Conservation (phyloP, 1,140 invertebrate genomes). For the Drosophila pectinifera region DNA sequence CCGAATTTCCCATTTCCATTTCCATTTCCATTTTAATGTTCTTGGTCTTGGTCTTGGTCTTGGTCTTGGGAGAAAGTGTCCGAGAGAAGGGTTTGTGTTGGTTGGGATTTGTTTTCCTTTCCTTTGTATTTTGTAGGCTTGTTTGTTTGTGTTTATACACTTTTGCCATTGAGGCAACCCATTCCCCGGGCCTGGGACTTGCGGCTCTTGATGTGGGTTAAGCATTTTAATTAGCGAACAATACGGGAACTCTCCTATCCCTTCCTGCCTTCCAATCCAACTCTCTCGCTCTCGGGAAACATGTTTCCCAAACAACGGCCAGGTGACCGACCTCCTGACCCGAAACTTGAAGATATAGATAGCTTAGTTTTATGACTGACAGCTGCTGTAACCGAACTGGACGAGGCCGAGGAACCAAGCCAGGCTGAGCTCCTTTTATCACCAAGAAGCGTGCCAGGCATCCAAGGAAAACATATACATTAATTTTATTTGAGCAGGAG, state of each 20-base stretch:
- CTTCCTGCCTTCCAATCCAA: slow-evolving; percentile 5
- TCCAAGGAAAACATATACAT: slow-evolving; percentile 23
- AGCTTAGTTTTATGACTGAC: slow-evolving; percentile 53
- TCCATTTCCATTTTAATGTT: slow-evolving; percentile 20
- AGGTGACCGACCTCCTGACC: slow-evolving; percentile 53
- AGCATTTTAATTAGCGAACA: slow-evolving; percentile 82
- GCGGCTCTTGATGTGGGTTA: slow-evolving; percentile 75
- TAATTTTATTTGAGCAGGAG: slow-evolving; percentile 49
- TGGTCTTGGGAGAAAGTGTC: slow-evolving; percentile 50
- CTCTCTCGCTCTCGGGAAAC: slow-evolving; percentile 1
- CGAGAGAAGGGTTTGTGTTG: slow-evolving; percentile 38
- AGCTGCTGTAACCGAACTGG: slow-evolving; percentile 41
- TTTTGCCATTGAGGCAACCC: slow-evolving; percentile 59
- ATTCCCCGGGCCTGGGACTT: slow-evolving; percentile 49
- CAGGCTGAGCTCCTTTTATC: slow-evolving; percentile 54
- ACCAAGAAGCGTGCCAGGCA: slow-evolving; percentile 65
- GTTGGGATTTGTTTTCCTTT: slow-evolving; percentile 48
- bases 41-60: slow-evolving; percentile 4
- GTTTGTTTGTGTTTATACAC: slow-evolving; percentile 66
- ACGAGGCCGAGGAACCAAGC: not conserved
- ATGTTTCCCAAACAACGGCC: slow-evolving; percentile 17
- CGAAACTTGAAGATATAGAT: slow-evolving; percentile 50
- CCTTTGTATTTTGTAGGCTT: slow-evolving; percentile 27
- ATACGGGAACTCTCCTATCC: slow-evolving; percentile 55
- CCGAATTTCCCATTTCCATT: slow-evolving; percentile 19